phyloP scores from a whole-genome alignment of 2,888 invertebrate genomes.

The Panopea generosa region DNA sequence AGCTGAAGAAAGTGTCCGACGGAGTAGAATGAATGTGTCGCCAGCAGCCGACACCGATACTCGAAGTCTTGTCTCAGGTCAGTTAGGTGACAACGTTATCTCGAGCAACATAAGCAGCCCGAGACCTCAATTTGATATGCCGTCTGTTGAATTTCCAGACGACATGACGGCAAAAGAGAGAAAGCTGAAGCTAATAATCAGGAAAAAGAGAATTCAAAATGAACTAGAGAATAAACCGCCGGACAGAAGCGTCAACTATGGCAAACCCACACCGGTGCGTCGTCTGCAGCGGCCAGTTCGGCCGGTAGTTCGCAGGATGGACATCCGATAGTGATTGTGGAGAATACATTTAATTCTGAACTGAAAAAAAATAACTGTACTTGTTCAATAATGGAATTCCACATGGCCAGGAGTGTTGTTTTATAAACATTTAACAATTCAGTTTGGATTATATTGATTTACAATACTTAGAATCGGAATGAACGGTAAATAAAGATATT shows the following conservation, averaged over 20 bases:
- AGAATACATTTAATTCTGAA: too few relatives aligned
- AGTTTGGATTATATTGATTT: too few relatives aligned
- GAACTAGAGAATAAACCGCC: slow-evolving; percentile 60
- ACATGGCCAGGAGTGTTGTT: too few relatives aligned
- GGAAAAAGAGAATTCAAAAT: slow-evolving; percentile 41
- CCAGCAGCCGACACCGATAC: too few relatives aligned
- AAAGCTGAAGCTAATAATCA: slow-evolving; percentile 42
- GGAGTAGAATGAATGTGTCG: slow-evolving; percentile 10
- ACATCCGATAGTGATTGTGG: slow-evolving; percentile 5
- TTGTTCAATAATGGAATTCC: too few relatives aligned
- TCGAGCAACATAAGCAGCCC: neutral
- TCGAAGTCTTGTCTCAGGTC: too few relatives aligned
- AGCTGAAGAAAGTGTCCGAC: slow-evolving; percentile 38
- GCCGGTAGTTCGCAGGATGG: slow-evolving; percentile 36
- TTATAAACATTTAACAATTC: too few relatives aligned
- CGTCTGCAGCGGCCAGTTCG: slow-evolving; percentile 59
- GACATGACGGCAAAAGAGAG: slow-evolving; percentile 43
- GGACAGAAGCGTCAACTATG: slow-evolving; percentile 64
- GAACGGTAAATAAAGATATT: too few relatives aligned
- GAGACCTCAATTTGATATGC: slow-evolving; percentile 5
- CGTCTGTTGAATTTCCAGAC: slow-evolving; percentile 27
- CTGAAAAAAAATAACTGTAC: too few relatives aligned
- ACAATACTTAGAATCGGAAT: too few relatives aligned
- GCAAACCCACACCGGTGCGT: slow-evolving; percentile 61
- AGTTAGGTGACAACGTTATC: neutral